Evolutionary conservation across 1,140 invertebrate genomes (phyloP).

Genomic region (Heterodera schachtii): DNA sequence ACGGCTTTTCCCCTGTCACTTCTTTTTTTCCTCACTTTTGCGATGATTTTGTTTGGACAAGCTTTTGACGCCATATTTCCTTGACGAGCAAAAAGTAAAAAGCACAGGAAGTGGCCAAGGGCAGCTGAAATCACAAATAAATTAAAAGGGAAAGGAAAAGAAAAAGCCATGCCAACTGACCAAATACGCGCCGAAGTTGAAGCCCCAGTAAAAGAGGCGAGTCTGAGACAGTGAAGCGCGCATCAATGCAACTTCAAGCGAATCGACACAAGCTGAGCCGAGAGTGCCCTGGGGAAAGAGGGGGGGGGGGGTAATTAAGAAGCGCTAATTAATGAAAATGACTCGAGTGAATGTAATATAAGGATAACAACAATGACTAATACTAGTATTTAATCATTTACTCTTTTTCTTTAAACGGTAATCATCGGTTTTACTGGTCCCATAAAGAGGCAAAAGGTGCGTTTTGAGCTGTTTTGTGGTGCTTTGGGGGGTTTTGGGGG

Average conservation of each 20-base stretch:
- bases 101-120: constrained; percentile 35
- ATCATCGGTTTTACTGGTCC: too few relatives aligned
- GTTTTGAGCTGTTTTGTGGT: not conserved
- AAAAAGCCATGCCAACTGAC: constrained; percentile 17
- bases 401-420: too few relatives aligned
- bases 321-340: too few relatives aligned
- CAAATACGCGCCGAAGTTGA: constrained; percentile 52
- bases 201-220: constrained; percentile 54
- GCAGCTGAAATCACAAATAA: constrained; percentile 20
- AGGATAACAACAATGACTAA: too few relatives aligned
- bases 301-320: constrained; percentile 20
- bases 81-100: constrained; percentile 52
- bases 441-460: not conserved
- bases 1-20: not conserved
- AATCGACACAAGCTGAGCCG: constrained; percentile 49
- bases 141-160: not conserved
- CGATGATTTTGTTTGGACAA: constrained; percentile 46
- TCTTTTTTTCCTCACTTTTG: constrained; percentile 30
- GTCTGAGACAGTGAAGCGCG: constrained; percentile 18
- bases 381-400: too few relatives aligned
- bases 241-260: constrained; percentile 37
- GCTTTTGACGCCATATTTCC: constrained; percentile 46
- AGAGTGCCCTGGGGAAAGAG: constrained; percentile 38
- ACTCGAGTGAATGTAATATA: too few relatives aligned
- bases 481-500: too few relatives aligned